Base-by-base conservation (phyloP, 2,888 invertebrate genomes). In the Cryptocephalus moraei region DNA sequence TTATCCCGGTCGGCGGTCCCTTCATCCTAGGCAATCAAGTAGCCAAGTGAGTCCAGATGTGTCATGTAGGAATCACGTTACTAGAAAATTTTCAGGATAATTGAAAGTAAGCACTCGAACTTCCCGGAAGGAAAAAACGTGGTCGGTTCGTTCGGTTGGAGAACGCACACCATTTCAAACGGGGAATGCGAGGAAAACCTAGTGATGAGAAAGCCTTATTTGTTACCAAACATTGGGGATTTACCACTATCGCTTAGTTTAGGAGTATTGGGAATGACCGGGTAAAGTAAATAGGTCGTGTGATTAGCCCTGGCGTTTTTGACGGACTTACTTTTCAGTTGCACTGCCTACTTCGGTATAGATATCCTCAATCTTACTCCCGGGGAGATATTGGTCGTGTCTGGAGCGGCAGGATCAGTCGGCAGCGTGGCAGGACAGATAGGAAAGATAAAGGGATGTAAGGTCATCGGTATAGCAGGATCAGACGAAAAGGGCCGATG, bases 381-480 rank as follows among this genome's bases (percentile, higher is more conserved):
- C 8, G 85, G 83, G 8, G 86, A 88, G 66, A 81, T 80, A 1
- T 75, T 87, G n/a, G 80, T 82, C 1, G 77, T 87, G 1, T 81
- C 78, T 33, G 80, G 80, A 4, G 87, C 86, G 10, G 86, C 84
- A 32, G 87, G 87, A 11, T 86, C 85, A 33, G 86, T 87, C 9
- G 88, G 87, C 6, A 80, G 78, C 46, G 75, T 81, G 41, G 86
- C 85, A 32, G 86, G 86, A 2, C 87, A 87, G 72, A 82, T 88
- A 51, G 86, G 79, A 1, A 86, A 86, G 70, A 75, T 81, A 42
- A 73, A 81, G 65, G 82, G 80, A 13, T 79, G 83, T 56, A 74
- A 67, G 46, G 84, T 84, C 0, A 79, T 86, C 53, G 86, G 84
- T 3, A 77, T 82, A 56, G 79, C 83, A n/a, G 85, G 86, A 1